Percentiles rank a stretch among this genome's conserved stretches.
Evolutionary conservation across 2,113 vertebrate genomes (phyloP).

Genomic region (Myrmecobius fasciatus): DNA sequence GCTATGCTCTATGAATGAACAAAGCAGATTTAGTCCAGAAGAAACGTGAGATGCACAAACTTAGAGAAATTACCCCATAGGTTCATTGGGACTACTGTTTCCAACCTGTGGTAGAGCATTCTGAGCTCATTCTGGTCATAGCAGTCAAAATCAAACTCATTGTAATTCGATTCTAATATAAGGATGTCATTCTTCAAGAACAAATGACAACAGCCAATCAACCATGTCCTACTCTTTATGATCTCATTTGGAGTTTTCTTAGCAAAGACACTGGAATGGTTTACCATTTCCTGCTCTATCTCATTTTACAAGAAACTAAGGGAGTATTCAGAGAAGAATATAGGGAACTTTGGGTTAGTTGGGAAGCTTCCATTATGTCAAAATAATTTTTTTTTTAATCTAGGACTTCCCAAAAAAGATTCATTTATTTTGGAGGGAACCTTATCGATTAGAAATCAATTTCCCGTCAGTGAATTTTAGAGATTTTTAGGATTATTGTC

Average conservation of each 20-base stretch:
- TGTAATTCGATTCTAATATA: no score
- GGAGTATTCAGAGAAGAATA: neutral
- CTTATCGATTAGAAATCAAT: neutral
- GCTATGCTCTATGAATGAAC: no score
- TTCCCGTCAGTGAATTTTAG: neutral
- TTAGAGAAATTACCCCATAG: no score
- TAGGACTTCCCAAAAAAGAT: neutral
- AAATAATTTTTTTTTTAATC: neutral
- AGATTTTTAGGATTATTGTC: neutral
- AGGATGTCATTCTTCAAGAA: no score
- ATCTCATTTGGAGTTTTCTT: neutral
- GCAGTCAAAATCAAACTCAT: no score
- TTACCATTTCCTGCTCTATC: neutral
- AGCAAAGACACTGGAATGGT: neutral
- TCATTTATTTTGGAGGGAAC: neutral
- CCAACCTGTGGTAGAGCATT: no score
- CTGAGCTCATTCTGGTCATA: no score
- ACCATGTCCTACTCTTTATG: no score
- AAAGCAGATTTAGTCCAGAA: no score
- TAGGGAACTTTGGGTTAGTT: neutral
- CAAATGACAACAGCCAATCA: no score
- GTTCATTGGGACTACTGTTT: no score
- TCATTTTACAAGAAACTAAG: neutral
- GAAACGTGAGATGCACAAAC: no score
- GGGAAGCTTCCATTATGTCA: neutral